Conservation (phyloP, 2,888 invertebrate species). For the Bedellia somnulentella region DNA sequence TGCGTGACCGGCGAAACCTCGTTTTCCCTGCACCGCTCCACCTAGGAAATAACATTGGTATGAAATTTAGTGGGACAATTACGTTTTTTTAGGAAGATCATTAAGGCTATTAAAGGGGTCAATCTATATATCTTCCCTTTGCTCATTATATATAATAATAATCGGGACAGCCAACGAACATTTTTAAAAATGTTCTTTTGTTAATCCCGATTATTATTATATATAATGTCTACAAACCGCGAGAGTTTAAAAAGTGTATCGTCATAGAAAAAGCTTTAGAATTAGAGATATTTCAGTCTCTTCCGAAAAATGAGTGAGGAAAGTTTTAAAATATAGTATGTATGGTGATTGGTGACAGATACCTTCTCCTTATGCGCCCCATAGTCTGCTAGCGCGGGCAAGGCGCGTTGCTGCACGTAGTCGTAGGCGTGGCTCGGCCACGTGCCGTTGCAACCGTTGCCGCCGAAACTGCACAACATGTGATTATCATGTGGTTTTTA, state of each 20-base stretch:
- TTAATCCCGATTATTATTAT: no score
- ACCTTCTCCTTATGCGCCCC: slow-evolving; percentile 26
- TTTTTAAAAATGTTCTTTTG: no score
- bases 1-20: slow-evolving; percentile 26
- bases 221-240: no score
- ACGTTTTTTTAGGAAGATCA: no score
- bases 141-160: no score
- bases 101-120: no score
- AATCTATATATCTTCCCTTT: no score
- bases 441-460: slow-evolving; percentile 29
- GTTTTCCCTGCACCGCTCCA: slow-evolving; percentile 21
- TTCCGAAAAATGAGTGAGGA: background rate
- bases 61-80: no score
- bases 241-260: no score
- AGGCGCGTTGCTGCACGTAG: slow-evolving; percentile 27
- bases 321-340: background rate
- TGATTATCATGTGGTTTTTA: no score
- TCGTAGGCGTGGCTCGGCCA: slow-evolving; percentile 39
- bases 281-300: no score
- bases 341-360: background rate
- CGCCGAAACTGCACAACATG: slow-evolving; percentile 22
- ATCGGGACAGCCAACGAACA: no score
- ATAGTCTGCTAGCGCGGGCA: slow-evolving; percentile 28
- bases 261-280: background rate
- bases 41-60: slow-evolving; percentile 15